Conservation (phyloP, 2,113 vertebrate genomes). For the Poecilia latipinna region DNA sequence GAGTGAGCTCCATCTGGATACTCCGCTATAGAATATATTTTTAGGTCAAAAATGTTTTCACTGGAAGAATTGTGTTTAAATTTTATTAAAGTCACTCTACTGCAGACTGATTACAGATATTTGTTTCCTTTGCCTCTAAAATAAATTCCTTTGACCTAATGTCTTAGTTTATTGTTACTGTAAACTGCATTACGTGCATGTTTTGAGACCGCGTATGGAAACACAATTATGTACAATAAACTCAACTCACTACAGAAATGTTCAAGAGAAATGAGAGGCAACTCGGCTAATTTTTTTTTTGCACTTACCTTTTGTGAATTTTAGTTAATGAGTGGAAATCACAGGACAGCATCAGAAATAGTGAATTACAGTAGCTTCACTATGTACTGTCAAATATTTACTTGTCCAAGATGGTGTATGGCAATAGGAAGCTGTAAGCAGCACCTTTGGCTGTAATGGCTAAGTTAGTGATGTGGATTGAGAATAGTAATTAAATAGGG, state of each 20-base stretch:
- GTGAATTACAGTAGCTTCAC: background rate
- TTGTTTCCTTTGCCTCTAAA: background rate
- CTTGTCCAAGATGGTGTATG: constrained; percentile 40
- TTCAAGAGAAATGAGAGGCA: too few relatives aligned
- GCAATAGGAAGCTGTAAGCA: constrained; percentile 57
- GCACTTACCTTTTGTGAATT: background rate
- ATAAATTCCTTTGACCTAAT: background rate
- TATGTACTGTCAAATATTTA: constrained; percentile 27
- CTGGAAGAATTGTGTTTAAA: background rate
- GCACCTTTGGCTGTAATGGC: constrained; percentile 54
- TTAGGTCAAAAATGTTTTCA: background rate
- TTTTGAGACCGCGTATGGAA: too few relatives aligned
- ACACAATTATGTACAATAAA: too few relatives aligned
- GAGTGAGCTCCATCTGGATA: background rate
- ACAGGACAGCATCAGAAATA: background rate
- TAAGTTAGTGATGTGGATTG: constrained; percentile 62
- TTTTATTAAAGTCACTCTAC: background rate
- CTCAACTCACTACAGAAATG: too few relatives aligned
- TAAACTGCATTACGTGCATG: background rate
- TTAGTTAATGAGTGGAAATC: background rate
- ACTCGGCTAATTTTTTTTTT: too few relatives aligned
- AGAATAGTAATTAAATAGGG: constrained; percentile 76
- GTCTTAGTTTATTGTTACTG: background rate
- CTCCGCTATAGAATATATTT: background rate
- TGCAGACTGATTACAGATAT: background rate